phyloP scores from a whole-genome alignment of 2,888 invertebrate genomes.

The Campaea margaritaria region DNA sequence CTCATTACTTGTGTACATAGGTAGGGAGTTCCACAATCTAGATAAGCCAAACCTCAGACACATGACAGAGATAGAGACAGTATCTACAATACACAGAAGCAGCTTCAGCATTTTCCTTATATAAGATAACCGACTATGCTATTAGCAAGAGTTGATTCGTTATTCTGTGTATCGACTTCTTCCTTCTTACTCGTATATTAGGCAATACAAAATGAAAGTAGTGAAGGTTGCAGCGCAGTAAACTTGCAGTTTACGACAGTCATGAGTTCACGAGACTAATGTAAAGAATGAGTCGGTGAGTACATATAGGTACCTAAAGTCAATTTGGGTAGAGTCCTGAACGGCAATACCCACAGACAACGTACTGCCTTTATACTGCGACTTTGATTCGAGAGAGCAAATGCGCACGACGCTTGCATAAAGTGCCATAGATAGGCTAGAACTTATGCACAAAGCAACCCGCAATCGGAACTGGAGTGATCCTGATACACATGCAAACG shows the following conservation, averaged over 20 bases:
- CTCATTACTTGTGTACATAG: constrained; percentile 55
- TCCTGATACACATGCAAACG: constrained; percentile 51
- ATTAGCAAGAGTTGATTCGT: background rate
- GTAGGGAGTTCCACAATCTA: constrained; percentile 49
- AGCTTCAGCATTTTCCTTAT: background rate
- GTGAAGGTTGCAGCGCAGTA: no score
- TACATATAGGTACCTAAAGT: no score
- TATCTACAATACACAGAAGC: background rate
- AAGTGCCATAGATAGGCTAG: constrained; percentile 52
- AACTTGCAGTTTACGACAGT: no score
- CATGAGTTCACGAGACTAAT: no score
- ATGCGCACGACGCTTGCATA: constrained; percentile 50
- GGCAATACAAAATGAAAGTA: no score
- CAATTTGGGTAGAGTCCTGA: no score
- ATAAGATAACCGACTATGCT: background rate
- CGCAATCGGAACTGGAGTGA: constrained; percentile 53
- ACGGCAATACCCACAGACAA: background rate
- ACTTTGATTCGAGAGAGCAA: constrained; percentile 52
- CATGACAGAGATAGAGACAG: constrained; percentile 7
- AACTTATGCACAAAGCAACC: constrained; percentile 57
- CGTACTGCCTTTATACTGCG: constrained; percentile 16
- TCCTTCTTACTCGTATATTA: no score
- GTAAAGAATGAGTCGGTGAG: no score
- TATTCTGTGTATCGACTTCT: background rate
- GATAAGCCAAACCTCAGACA: constrained; percentile 51